Conservation (phyloP, 2,113 vertebrate species). For the Protomyctophum bolini region DNA sequence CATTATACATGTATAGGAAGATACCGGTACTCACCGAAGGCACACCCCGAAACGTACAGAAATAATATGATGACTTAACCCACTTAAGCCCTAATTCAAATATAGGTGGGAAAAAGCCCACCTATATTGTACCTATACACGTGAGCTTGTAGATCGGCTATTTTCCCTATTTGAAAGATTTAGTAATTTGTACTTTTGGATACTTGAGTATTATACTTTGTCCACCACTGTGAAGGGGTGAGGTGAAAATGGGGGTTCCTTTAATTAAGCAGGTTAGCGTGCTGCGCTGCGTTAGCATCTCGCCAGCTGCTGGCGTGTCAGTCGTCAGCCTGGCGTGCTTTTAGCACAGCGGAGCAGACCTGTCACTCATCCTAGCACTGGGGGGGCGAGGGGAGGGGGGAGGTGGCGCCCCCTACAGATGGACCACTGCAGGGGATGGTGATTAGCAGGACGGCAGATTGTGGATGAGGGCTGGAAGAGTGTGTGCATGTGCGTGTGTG, state of each 20-base stretch:
- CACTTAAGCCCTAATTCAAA: too few species aligned
- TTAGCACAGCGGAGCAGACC: conserved; percentile 44
- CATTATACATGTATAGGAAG: too few species aligned
- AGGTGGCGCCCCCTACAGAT: conserved; percentile 24
- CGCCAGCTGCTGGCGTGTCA: conserved; percentile 75
- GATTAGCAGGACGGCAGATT: conserved; percentile 14
- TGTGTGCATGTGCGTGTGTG: not conserved
- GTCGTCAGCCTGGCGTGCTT: conserved; percentile 56
- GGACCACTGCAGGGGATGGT: conserved; percentile 17
- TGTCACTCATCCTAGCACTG: conserved; percentile 42
- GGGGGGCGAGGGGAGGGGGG: conserved; percentile 34
- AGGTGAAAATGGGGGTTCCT: not conserved
- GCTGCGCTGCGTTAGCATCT: conserved; percentile 48
- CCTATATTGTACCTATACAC: too few species aligned
- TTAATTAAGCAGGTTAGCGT: conserved; percentile 39
- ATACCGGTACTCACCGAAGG: too few species aligned
- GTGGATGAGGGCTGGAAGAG: not conserved
- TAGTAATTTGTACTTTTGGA: too few species aligned
- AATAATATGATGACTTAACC: too few species aligned
- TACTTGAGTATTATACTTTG: too few species aligned
- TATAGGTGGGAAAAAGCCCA: too few species aligned
- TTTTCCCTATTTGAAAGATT: too few species aligned
- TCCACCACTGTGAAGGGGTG: not conserved
- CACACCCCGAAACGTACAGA: too few species aligned
- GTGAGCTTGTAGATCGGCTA: too few species aligned